A percentile compares a stretch with the other conserved stretches of the same genome.
Conservation (phyloP, 2,113 vertebrate genomes). For the Empidonax alnorum region DNA sequence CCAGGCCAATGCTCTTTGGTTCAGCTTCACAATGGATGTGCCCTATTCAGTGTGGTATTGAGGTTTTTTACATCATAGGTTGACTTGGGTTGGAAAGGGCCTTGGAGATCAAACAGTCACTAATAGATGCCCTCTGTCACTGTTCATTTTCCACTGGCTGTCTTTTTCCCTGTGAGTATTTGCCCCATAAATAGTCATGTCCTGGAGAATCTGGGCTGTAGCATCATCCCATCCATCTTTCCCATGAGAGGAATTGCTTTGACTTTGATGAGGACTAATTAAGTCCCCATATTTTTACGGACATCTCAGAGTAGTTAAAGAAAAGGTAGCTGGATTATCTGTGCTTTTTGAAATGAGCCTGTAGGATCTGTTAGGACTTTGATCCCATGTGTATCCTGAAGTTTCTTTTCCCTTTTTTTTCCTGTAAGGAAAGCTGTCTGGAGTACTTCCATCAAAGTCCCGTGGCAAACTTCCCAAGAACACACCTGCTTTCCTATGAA, state of each 20-base stretch:
- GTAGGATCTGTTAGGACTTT: background rate
- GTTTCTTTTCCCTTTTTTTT: background rate
- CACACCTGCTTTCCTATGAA: background rate
- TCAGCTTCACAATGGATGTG: background rate
- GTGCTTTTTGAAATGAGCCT: constrained; percentile 16
- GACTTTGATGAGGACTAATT: constrained; percentile 53
- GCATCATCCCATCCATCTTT: constrained; percentile 1
- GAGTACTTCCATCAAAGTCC: background rate
- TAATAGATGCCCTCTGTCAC: background rate
- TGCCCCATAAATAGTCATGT: background rate
- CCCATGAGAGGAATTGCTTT: background rate
- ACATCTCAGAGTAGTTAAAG: background rate
- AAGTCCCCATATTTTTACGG: constrained; percentile 33
- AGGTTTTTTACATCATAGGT: background rate
- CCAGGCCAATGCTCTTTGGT: background rate
- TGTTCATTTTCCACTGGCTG: background rate
- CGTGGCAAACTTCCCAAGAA: background rate
- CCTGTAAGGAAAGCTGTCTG: background rate
- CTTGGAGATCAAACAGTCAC: background rate
- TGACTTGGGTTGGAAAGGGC: background rate
- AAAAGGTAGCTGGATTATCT: background rate
- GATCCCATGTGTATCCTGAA: background rate
- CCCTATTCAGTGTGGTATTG: background rate
- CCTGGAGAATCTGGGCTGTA: background rate
- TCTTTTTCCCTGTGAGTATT: background rate